Conservation (phyloP, 2,888 invertebrate species). For the Plagiodera versicolora region DNA sequence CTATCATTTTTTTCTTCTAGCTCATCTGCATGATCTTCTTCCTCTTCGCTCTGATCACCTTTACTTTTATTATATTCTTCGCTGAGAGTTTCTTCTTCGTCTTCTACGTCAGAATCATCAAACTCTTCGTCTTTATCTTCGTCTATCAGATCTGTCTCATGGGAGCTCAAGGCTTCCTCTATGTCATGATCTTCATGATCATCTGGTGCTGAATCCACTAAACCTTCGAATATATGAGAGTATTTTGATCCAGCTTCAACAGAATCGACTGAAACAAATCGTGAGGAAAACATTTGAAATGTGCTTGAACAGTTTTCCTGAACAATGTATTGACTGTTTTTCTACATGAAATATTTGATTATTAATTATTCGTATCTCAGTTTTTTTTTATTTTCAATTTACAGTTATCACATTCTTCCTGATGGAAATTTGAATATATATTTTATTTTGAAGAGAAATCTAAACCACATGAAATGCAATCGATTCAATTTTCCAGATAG, state of each 20-base stretch:
- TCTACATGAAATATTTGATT: too few species aligned
- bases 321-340: too few species aligned
- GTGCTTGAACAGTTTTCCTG: too few species aligned
- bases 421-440: too few species aligned
- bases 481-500: too few species aligned
- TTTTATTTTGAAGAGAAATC: too few species aligned
- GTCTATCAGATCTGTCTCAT: constrained; percentile 36
- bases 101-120: constrained; percentile 18
- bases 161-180: constrained; percentile 48
- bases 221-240: constrained; percentile 76
- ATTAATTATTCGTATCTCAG: too few species aligned
- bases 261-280: constrained; percentile 24
- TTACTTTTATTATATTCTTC: constrained; percentile 36
- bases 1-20: constrained; percentile 32
- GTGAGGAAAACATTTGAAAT: background rate
- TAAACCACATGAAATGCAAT: too few species aligned
- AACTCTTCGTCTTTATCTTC: constrained; percentile 36
- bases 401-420: too few species aligned
- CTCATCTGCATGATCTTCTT: constrained; percentile 15
- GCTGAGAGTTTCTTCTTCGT: constrained; percentile 28
- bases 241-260: constrained; percentile 62
- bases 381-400: too few species aligned
- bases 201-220: constrained; percentile 66
- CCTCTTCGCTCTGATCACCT: constrained; percentile 40
- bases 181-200: constrained; percentile 40